phyloP scores from a whole-genome alignment of 2,113 vertebrate species.

The Otus sunia region DNA sequence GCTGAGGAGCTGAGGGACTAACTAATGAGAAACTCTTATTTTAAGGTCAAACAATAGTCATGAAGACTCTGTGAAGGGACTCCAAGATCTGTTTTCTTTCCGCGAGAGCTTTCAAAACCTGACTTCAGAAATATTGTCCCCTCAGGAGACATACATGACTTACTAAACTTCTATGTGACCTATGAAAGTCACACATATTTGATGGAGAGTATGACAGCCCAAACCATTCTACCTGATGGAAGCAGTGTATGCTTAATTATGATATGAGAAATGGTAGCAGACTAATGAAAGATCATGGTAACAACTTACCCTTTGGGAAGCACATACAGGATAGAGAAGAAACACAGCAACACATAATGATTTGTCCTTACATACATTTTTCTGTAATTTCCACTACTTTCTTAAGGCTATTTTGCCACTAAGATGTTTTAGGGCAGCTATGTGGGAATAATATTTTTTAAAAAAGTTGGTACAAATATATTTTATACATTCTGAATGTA shows the following conservation, averaged over 20 bases:
- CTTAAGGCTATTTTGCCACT: background rate
- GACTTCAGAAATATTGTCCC: background rate
- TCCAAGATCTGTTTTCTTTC: background rate
- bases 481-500: background rate
- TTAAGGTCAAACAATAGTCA: background rate
- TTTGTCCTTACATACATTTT: background rate
- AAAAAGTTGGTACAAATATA: background rate
- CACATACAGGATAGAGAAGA: background rate
- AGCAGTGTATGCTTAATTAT: background rate
- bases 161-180: background rate
- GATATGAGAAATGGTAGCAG: background rate
- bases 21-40: background rate
- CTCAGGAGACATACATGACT: background rate
- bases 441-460: background rate
- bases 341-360: accelerated
- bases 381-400: background rate
- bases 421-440: background rate
- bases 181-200: background rate
- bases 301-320: background rate
- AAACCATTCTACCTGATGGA: background rate
- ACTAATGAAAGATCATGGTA: background rate
- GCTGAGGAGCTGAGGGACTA: background rate
- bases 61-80: background rate
- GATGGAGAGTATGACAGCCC: background rate
- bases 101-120: background rate